These are phyloP conservation scores for Drosophila melanosoma DNA, from an alignment of 2,888 invertebrate genomes.

Conservation along the genomic window DNA sequence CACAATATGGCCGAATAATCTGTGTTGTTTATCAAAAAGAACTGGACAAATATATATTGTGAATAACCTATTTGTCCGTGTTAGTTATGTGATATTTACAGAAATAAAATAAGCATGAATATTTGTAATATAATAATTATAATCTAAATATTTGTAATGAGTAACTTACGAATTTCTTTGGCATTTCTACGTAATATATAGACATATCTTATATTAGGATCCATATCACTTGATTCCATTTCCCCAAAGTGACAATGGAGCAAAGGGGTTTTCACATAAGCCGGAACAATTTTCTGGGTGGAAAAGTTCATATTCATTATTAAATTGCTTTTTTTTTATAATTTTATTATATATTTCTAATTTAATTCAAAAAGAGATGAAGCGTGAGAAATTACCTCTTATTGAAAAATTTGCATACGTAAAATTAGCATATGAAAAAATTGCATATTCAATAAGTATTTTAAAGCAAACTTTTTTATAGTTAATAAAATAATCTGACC, in stretches of 20 bases:
- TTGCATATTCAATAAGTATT: background rate
- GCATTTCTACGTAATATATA: constrained; percentile 90
- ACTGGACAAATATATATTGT: background rate
- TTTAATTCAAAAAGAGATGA: background rate
- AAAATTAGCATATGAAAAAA: too few species aligned
- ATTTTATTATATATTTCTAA: background rate
- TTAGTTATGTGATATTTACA: background rate
- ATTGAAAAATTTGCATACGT: background rate
- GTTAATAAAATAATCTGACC: background rate
- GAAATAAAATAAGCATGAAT: background rate
- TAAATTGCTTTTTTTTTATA: background rate
- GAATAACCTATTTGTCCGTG: background rate
- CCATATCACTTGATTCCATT: constrained; percentile 86
- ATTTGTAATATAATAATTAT: background rate
- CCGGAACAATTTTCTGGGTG: constrained; percentile 88
- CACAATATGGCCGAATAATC: constrained; percentile 13
- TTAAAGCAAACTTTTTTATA: background rate
- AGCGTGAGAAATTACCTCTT: background rate
- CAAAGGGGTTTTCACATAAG: constrained; percentile 89
- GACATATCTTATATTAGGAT: constrained; percentile 87
- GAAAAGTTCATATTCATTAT: background rate
- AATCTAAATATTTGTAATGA: background rate
- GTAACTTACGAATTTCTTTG: constrained; percentile 86
- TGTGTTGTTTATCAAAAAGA: background rate
- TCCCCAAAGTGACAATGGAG: constrained; percentile 89